A percentile compares a stretch with the other conserved stretches of the same genome.
Evolutionary conservation across 1,140 invertebrate species (phyloP).

Genomic region (Penaeus indicus): DNA sequence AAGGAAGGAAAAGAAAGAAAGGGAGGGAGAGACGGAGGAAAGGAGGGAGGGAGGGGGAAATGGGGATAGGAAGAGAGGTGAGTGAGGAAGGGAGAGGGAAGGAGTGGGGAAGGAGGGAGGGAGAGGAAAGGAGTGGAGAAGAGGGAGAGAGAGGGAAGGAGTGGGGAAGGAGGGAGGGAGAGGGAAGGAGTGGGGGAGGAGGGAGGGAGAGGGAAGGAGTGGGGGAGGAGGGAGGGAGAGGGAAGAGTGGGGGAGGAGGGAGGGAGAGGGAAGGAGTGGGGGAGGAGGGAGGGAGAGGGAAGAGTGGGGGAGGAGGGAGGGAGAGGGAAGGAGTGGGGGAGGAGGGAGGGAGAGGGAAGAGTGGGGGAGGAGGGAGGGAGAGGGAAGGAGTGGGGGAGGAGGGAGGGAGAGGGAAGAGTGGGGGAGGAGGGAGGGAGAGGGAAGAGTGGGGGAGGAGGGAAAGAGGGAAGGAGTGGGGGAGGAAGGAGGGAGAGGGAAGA

Average conservation of each 20-base stretch:
- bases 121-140: background rate
- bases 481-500: background rate
- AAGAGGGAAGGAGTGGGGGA: background rate
- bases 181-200: too few relatives aligned
- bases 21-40: background rate
- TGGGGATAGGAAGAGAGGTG: background rate
- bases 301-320: background rate
- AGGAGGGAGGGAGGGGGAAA: background rate
- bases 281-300: background rate
- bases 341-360: background rate
- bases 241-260: too few relatives aligned
- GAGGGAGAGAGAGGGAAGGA: background rate
- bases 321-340: background rate
- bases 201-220: too few relatives aligned
- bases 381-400: background rate
- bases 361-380: background rate
- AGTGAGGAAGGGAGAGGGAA: background rate
- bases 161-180: too few relatives aligned
- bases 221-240: too few relatives aligned
- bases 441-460: background rate
- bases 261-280: background rate
- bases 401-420: background rate
- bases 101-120: too few relatives aligned
- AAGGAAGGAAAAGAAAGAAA: conserved; percentile 23
- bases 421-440: background rate